phyloP scores from a whole-genome alignment of 2,113 vertebrate species.

The Collichthys lucidus region DNA sequence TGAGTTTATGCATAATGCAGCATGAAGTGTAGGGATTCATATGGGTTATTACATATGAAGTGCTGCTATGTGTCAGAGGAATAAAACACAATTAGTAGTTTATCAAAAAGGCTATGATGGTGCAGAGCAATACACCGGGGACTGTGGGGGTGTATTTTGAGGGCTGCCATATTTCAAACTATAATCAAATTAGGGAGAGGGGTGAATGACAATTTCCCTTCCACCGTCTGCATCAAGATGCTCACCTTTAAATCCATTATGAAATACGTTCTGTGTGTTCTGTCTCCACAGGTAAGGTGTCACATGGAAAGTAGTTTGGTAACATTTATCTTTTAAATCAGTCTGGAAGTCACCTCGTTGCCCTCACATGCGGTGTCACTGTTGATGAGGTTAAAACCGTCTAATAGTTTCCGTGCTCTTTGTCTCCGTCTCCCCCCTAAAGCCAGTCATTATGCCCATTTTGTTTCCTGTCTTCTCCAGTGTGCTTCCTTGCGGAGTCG shows the following conservation, averaged over 20 bases:
- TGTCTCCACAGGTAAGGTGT: not conserved
- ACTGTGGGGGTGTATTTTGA: conserved; percentile 16
- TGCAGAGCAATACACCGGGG: not conserved
- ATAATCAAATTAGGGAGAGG: conserved; percentile 20
- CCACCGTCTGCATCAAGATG: not conserved
- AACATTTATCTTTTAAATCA: conserved; percentile 47
- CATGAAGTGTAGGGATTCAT: conserved; percentile 14
- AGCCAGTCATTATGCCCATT: conserved; percentile 79
- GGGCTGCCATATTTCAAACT: conserved; percentile 37
- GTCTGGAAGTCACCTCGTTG: conserved; percentile 27
- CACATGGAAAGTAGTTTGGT: conserved; percentile 25
- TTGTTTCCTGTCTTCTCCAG: conserved; percentile 71
- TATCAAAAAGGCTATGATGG: conserved; percentile 30
- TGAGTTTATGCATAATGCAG: conserved; percentile 35
- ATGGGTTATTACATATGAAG: conserved; percentile 3
- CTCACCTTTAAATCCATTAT: not conserved
- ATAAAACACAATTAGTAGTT: conserved; percentile 38
- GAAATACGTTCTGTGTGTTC: not conserved
- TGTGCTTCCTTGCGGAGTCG: conserved; percentile 42
- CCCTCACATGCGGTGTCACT: conserved; percentile 31
- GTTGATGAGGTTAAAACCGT: conserved; percentile 58
- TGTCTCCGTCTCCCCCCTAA: conserved; percentile 45
- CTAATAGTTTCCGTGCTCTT: conserved; percentile 45
- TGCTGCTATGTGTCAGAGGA: conserved; percentile 7
- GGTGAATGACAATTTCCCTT: conserved; percentile 1